Base-by-base conservation (phyloP, 1,140 invertebrate species). In the Limonius californicus region DNA sequence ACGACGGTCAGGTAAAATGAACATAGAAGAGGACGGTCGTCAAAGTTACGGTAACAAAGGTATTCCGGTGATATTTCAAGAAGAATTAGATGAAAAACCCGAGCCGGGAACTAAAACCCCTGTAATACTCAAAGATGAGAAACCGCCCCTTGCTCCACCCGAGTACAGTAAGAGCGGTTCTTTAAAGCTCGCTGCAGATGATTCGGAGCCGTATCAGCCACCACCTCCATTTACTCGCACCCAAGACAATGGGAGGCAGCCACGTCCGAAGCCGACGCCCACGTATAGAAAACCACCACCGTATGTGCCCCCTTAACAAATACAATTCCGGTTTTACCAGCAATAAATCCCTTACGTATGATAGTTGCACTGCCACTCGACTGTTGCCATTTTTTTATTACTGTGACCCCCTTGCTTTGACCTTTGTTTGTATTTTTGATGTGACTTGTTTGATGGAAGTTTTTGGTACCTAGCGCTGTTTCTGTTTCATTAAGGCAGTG, bases 31-130 rank as follows among this genome's bases (percentile, higher is more conserved):
- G 65, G 89, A 92, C 69, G 89, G 90, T 19, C 81, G 88, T 43
- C 86, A 88, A 76, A 88, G 82, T 45, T 95, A 94, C 77, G 83
- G 91, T 4, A 91, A 87, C 63, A 94, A 93, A 77, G 61, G 61
- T 45, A 91, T 95, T 68, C 95, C 95, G 0, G 91, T 97, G 4
- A 97, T 97, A 67, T 96, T 97, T 77, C 89, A 89, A 75, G 94
- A 98, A 77, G 95, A 98, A 75, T 79, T 96, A 11, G 92, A 95
- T 67, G 94, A 97, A 71, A 90, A 93, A 72, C 90, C 89, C 0
- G 89, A 76, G 63, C 66, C 72, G 8, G 88, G 88, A 21, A 92
- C 93, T 69, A 95, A 95, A 79, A 87, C 88, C 35, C 94, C 94
- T 1, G 87, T 97, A 1, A 96, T 97, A 64, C 84, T 96, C 76